phyloP scores from a whole-genome alignment of 2,888 invertebrate species.

The Aethes cnicana region DNA sequence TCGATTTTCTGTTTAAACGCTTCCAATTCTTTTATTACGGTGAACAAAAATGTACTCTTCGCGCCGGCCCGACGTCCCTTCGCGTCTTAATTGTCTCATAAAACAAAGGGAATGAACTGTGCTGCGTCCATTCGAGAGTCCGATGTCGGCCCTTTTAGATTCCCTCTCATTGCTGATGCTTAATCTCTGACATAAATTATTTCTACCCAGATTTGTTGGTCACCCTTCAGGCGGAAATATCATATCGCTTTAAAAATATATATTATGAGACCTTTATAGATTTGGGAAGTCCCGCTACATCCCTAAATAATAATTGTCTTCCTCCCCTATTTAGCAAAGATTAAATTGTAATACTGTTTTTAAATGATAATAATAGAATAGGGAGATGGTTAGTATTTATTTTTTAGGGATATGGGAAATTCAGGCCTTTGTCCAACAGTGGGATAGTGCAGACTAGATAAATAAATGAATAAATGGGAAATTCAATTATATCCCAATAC shows the following conservation, averaged over 20 bases:
- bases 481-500: too few relatives aligned
- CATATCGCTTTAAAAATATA: slow-evolving; percentile 34
- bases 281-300: too few relatives aligned
- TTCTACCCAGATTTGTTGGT: slow-evolving; percentile 40
- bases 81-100: slow-evolving; percentile 67
- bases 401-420: too few relatives aligned
- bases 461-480: too few relatives aligned
- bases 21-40: slow-evolving; percentile 56
- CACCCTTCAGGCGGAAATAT: slow-evolving; percentile 42
- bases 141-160: slow-evolving; percentile 45
- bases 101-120: slow-evolving; percentile 68
- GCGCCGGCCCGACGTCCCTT: slow-evolving; percentile 52
- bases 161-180: slow-evolving; percentile 47
- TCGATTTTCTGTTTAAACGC: slow-evolving; percentile 65
- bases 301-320: too few relatives aligned
- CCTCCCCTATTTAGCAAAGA: too few relatives aligned
- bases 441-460: too few relatives aligned
- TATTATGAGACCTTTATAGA: too few relatives aligned
- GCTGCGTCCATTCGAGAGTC: slow-evolving; percentile 44
- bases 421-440: too few relatives aligned
- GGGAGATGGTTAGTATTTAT: too few relatives aligned
- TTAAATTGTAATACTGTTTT: too few relatives aligned
- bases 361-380: too few relatives aligned
- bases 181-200: slow-evolving; percentile 53
- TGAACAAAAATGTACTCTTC: slow-evolving; percentile 59